Conservation (phyloP, 2,888 invertebrate species). For the Formica aserva region DNA sequence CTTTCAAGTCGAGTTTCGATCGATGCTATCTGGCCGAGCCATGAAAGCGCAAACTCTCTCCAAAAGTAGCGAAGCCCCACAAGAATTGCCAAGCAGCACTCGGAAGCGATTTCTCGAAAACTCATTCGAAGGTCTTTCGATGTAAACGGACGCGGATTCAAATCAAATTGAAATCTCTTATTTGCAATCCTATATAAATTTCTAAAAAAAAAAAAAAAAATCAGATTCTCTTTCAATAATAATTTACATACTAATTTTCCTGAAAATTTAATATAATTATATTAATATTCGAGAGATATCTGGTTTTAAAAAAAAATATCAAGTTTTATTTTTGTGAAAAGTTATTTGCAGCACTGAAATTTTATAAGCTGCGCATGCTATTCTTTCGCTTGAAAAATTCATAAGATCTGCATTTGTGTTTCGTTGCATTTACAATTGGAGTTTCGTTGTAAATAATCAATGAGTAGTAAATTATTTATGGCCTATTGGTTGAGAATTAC, state of each 20-base stretch:
- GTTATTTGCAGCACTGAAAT: background rate
- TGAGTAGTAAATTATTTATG: slow-evolving; percentile 14
- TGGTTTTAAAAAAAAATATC: background rate
- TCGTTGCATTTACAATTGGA: background rate
- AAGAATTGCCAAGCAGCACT: slow-evolving; percentile 43
- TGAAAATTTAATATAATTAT: background rate
- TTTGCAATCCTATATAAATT: background rate
- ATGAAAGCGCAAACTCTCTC: slow-evolving; percentile 47
- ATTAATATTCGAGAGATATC: too few relatives aligned
- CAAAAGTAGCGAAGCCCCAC: slow-evolving; percentile 39
- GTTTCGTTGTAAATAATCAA: slow-evolving; percentile 19
- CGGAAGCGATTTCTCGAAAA: slow-evolving; percentile 19
- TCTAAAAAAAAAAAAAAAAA: background rate
- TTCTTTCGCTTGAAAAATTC: background rate
- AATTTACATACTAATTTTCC: background rate
- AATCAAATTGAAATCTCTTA: slow-evolving; percentile 25
- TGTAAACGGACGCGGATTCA: slow-evolving; percentile 30
- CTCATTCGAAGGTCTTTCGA: slow-evolving; percentile 10
- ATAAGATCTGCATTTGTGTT: background rate
- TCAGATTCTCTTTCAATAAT: background rate
- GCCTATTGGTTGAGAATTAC: background rate
- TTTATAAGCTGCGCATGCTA: background rate
- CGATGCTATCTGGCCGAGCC: slow-evolving; percentile 47
- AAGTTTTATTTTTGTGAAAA: background rate
- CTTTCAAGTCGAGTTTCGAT: slow-evolving; percentile 50